Conservation (phyloP, 2,797 vertebrate genomes). For the Helicolenus hilgendorfi region DNA sequence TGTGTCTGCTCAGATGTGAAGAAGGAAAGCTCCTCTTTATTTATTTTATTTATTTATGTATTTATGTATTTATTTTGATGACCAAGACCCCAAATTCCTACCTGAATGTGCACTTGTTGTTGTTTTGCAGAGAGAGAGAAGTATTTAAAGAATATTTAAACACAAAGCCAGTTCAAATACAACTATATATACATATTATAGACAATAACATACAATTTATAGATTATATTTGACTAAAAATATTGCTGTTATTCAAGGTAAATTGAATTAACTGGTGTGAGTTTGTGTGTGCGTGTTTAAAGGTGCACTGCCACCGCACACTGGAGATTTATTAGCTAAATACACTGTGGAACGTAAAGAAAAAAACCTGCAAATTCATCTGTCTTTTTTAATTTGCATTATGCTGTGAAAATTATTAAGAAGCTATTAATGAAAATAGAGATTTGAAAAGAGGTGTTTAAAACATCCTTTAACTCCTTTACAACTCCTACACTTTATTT, state of each 20-base stretch:
- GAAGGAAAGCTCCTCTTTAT: slow-evolving; percentile 9
- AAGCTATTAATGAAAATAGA: slow-evolving; percentile 5
- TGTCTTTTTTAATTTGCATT: not conserved
- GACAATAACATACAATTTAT: slow-evolving; percentile 12
- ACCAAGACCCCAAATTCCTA: slow-evolving; percentile 62
- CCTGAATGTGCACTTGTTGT: slow-evolving; percentile 69
- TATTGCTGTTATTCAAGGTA: slow-evolving; percentile 32
- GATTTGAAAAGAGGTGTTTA: not conserved
- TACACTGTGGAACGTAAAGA: slow-evolving; percentile 26
- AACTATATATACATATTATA: slow-evolving; percentile 8
- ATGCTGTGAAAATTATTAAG: slow-evolving; percentile 1
- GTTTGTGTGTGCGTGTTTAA: not conserved
- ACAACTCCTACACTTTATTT: not conserved
- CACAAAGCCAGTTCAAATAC: slow-evolving; percentile 16
- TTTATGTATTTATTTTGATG: slow-evolving; percentile 8
- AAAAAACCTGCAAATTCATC: not conserved
- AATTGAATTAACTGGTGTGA: not conserved
- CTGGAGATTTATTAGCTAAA: slow-evolving; percentile 22
- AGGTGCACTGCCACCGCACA: slow-evolving; percentile 44
- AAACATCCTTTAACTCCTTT: not conserved
- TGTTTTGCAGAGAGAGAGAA: slow-evolving; percentile 19
- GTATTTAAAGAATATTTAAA: not conserved
- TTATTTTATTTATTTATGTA: not conserved
- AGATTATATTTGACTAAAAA: slow-evolving; percentile 32
- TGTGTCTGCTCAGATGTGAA: slow-evolving; percentile 74